phyloP scores from a whole-genome alignment of 2,797 vertebrate species.

The Ctenopoma multispine region DNA sequence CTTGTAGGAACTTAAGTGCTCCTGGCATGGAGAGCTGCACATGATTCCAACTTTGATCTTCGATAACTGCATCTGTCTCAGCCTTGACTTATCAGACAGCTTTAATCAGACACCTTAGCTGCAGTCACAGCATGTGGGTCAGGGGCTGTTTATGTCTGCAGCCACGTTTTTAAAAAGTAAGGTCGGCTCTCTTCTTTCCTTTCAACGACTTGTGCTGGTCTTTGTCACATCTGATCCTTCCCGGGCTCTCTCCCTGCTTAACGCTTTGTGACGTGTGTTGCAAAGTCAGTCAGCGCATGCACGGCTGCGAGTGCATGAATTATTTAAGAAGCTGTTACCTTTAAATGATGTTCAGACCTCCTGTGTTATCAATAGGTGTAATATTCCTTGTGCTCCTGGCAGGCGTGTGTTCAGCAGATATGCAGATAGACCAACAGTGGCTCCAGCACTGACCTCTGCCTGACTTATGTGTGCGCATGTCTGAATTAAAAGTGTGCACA shows the following conservation, averaged over 20 bases:
- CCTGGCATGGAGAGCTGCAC: constrained; percentile 53
- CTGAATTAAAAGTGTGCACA: constrained; percentile 26
- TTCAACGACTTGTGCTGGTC: neutral
- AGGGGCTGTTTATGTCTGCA: constrained; percentile 30
- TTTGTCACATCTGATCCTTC: constrained; percentile 45
- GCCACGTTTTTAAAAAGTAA: constrained; percentile 33
- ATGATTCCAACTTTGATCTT: constrained; percentile 70
- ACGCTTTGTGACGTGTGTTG: constrained; percentile 34
- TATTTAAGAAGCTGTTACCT: constrained; percentile 56
- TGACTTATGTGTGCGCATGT: constrained; percentile 32
- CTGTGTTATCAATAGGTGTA: constrained; percentile 65
- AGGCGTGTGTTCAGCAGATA: constrained; percentile 49
- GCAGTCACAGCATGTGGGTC: constrained; percentile 20
- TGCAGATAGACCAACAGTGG: constrained; percentile 48
- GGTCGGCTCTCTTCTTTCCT: constrained; percentile 18
- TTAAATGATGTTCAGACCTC: constrained; percentile 62
- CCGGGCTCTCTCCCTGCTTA: constrained; percentile 24
- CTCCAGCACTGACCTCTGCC: constrained; percentile 45
- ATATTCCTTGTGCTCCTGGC: constrained; percentile 56
- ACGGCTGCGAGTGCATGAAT: constrained; percentile 43
- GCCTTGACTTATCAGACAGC: constrained; percentile 61
- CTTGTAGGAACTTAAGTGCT: constrained; percentile 48
- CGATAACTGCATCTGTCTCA: constrained; percentile 61
- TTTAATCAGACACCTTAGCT: constrained; percentile 57
- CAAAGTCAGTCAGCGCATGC: constrained; percentile 62